These are phyloP conservation scores for Cettia cetti DNA, from an alignment of 2,113 vertebrate genomes.

Conservation along the genomic window DNA sequence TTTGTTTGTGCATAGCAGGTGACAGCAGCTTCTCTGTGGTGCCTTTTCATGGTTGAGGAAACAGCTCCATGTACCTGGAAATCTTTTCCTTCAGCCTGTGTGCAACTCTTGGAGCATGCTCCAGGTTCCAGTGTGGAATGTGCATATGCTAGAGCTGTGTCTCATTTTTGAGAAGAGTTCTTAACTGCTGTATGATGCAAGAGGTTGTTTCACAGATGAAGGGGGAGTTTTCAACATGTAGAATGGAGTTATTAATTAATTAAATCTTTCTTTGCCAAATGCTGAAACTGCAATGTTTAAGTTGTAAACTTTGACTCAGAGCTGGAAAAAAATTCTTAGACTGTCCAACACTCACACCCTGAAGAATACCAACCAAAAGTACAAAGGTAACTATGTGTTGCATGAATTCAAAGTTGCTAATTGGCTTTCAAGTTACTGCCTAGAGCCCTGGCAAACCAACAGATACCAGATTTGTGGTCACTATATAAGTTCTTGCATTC, in stretches of 20 bases:
- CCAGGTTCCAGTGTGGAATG: neutral
- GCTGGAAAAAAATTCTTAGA: neutral
- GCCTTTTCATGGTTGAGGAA: neutral
- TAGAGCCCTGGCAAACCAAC: neutral
- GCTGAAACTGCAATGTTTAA: neutral
- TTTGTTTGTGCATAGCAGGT: neutral
- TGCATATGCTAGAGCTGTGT: neutral
- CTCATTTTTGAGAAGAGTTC: neutral
- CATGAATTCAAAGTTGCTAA: neutral
- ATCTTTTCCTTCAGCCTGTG: neutral
- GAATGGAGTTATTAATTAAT: neutral
- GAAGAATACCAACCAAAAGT: neutral
- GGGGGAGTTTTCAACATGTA: neutral
- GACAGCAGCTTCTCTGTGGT: neutral
- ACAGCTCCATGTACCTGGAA: neutral
- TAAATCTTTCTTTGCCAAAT: neutral
- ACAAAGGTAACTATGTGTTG: neutral
- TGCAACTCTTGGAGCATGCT: neutral
- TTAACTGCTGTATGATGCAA: neutral
- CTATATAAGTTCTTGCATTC: neutral
- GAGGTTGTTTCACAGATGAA: neutral
- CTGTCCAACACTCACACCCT: neutral
- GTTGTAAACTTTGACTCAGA: neutral
- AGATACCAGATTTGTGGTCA: neutral
- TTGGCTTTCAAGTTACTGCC: neutral